Conservation (phyloP, 2,797 vertebrate species). For the Paratrypauchen microcephalus region DNA sequence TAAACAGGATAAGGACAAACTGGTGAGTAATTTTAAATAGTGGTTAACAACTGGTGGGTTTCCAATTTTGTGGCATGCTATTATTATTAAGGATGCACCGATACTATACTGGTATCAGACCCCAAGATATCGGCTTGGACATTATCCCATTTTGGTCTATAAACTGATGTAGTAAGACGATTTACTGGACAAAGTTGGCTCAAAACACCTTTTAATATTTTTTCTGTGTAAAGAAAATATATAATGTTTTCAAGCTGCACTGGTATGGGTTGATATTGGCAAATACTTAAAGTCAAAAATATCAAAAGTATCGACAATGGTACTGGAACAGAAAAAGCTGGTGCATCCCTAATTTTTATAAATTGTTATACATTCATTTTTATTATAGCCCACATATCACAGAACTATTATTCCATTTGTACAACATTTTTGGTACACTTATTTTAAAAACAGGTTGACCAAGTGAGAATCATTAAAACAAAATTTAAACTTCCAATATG, state of each 20-base stretch:
- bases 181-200: no score
- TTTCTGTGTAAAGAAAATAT: not conserved
- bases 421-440: not conserved
- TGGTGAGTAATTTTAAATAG: conserved; percentile 6
- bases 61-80: not conserved
- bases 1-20: conserved; percentile 17
- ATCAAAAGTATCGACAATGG: no score
- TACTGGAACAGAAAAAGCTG: no score
- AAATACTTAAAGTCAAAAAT: no score
- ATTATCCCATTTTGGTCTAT: no score
- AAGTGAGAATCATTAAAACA: not conserved
- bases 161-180: no score
- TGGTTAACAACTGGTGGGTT: not conserved
- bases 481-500: not conserved
- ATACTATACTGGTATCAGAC: no score
- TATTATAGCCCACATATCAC: not conserved
- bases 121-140: no score
- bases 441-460: not conserved
- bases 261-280: no score
- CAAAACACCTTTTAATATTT: no score
- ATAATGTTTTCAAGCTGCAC: no score
- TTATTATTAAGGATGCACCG: no score
- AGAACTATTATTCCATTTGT: not conserved
- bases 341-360: not conserved
- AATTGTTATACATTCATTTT: not conserved